Evolutionary conservation across 2,888 invertebrate species (phyloP).

Genomic region (Acanthosepion lycidas): DNA sequence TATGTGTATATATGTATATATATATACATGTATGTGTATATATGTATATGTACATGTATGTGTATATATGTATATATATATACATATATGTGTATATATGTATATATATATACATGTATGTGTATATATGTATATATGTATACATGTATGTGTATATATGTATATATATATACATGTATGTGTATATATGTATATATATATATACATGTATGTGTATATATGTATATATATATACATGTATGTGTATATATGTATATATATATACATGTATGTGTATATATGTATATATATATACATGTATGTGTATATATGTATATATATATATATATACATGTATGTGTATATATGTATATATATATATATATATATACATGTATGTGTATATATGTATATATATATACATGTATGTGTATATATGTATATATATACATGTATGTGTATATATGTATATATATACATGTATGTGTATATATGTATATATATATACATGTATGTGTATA

Average conservation of each 20-base stretch:
- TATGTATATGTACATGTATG: background rate
- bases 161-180: background rate
- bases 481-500: background rate
- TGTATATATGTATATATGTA: background rate
- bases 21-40: conserved; percentile 2
- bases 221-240: conserved; percentile 14
- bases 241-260: background rate
- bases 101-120: background rate
- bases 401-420: background rate
- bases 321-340: no score
- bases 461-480: conserved; percentile 25
- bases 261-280: background rate
- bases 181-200: conserved; percentile 13
- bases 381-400: background rate
- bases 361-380: background rate
- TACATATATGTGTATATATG: conserved; percentile 1
- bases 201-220: no score
- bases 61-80: background rate
- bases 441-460: background rate
- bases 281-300: background rate
- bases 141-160: background rate
- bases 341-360: conserved; percentile 24
- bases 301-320: background rate
- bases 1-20: conserved; percentile 13
- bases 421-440: background rate